Conservation (phyloP, 2,888 invertebrate species). For the Metellina segmentata region DNA sequence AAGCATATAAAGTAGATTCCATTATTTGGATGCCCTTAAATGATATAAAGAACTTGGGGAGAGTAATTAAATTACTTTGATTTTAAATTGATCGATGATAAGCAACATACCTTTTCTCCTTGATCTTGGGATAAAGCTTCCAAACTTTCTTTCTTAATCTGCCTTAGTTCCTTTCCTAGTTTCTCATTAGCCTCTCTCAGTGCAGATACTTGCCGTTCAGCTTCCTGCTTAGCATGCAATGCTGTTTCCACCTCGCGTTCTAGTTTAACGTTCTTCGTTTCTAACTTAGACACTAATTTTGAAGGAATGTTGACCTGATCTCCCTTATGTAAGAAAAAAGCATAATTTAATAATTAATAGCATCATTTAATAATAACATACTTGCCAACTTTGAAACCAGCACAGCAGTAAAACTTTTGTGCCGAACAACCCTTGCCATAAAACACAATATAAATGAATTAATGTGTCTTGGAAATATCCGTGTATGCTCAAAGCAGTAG, state of each 20-base stretch:
- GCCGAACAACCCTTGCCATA: no score
- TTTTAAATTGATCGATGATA: background rate
- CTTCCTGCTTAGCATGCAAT: constrained; percentile 82
- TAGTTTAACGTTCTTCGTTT: constrained; percentile 80
- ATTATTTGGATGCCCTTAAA: no score
- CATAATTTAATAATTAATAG: background rate
- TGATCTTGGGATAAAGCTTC: background rate
- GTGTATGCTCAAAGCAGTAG: no score
- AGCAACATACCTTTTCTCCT: constrained; percentile 26
- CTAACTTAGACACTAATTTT: constrained; percentile 84
- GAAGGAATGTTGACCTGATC: constrained; percentile 81
- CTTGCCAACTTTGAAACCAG: no score
- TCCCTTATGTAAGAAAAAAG: constrained; percentile 80
- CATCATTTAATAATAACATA: background rate
- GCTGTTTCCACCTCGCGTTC: constrained; percentile 81
- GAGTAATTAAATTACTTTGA: no score
- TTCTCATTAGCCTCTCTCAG: constrained; percentile 77
- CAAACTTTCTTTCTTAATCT: constrained; percentile 19
- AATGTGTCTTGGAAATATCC: no score
- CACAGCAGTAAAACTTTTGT: no score
- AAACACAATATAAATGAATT: no score
- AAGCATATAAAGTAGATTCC: no score
- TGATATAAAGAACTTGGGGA: no score
- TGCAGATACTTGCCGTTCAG: constrained; percentile 77
- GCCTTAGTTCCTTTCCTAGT: constrained; percentile 65